These are phyloP conservation scores for Anabas testudineus DNA, from an alignment of 2,797 vertebrate genomes.

Conservation along the genomic window DNA sequence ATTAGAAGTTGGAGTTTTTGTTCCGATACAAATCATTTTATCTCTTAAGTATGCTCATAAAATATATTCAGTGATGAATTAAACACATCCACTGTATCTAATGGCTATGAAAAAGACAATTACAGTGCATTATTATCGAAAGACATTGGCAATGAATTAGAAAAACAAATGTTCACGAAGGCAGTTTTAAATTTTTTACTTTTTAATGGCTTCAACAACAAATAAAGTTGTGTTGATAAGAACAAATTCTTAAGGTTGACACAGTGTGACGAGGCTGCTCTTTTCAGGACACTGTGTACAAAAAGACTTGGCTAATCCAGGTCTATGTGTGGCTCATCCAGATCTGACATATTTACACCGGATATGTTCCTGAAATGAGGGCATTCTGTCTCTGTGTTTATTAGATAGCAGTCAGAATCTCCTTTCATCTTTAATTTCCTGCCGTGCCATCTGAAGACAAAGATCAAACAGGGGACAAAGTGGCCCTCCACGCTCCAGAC, in stretches of 20 bases:
- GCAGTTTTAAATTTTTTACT: conserved; percentile 30
- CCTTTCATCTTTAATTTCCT: conserved; percentile 88
- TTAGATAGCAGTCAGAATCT: conserved; percentile 82
- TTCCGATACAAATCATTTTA: conserved; percentile 45
- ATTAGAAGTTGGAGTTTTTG: conserved; percentile 39
- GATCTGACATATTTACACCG: conserved; percentile 49
- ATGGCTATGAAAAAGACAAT: conserved; percentile 51
- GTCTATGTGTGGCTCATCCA: conserved; percentile 34
- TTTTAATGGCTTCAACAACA: conserved; percentile 37
- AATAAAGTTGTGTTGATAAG: conserved; percentile 41
- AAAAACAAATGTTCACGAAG: conserved; percentile 42
- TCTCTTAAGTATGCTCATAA: conserved; percentile 38
- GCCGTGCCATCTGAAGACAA: conserved; percentile 81
- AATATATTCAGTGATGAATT: conserved; percentile 48
- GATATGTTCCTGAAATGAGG: conserved; percentile 74
- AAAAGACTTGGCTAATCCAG: conserved; percentile 44
- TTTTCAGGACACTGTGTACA: conserved; percentile 29
- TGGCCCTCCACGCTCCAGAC: conserved; percentile 80
- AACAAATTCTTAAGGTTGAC: conserved; percentile 14
- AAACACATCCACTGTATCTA: conserved; percentile 47
- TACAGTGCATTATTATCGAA: conserved; percentile 49
- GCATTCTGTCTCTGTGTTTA: conserved; percentile 76
- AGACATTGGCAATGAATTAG: conserved; percentile 45
- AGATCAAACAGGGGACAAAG: conserved; percentile 87
- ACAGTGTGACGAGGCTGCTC: conserved; percentile 16